Evolutionary conservation across 2,113 vertebrate genomes (phyloP).

Genomic region (Ammodytes dubius): DNA sequence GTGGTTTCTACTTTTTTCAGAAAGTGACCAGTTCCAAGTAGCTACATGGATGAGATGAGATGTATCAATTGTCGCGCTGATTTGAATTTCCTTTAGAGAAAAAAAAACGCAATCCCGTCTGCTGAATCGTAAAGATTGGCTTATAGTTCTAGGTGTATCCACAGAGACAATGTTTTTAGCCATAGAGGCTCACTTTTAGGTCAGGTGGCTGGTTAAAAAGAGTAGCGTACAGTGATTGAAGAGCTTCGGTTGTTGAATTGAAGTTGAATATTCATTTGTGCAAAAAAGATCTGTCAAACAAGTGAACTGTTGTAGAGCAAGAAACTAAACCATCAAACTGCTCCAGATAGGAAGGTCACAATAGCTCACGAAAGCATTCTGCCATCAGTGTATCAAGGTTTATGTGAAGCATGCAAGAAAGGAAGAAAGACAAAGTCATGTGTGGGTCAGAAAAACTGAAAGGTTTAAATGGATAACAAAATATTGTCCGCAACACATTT

Average conservation of each 20-base stretch:
- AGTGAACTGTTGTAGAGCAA: not conserved
- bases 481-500: not conserved
- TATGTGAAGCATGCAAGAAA: not conserved
- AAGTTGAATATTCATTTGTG: not conserved
- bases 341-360: not conserved
- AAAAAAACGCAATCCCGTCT: too few relatives aligned
- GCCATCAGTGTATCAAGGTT: not conserved
- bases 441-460: not conserved
- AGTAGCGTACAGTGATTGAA: too few relatives aligned
- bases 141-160: too few relatives aligned
- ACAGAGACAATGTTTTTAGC: too few relatives aligned
- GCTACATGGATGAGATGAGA: constrained; percentile 25
- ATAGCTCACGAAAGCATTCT: not conserved
- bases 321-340: not conserved
- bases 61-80: constrained; percentile 34
- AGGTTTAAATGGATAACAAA: not conserved
- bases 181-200: too few relatives aligned
- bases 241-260: too few relatives aligned
- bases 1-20: constrained; percentile 3
- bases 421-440: not conserved
- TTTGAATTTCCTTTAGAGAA: constrained; percentile 6
- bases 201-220: too few relatives aligned
- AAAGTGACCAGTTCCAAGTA: constrained; percentile 2
- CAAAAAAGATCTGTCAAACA: not conserved
- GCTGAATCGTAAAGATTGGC: too few relatives aligned